A percentile compares a stretch with the other conserved stretches of the same genome.
These are phyloP conservation scores for Psylliodes chrysocephalus DNA, from an alignment of 2,888 invertebrate genomes.

Conservation along the genomic window DNA sequence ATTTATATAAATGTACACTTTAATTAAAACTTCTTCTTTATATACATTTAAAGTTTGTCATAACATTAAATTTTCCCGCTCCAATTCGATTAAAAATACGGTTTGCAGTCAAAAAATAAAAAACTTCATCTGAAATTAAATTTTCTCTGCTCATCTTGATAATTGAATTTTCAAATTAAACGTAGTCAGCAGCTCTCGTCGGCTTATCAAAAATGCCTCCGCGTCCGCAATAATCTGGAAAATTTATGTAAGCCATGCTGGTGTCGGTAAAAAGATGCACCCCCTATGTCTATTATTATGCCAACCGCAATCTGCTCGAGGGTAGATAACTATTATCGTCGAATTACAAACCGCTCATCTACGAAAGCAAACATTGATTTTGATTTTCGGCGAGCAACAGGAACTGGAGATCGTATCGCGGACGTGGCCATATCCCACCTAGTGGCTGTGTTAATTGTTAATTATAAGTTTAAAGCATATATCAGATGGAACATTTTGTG, in stretches of 20 bases:
- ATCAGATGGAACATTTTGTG: too few species aligned
- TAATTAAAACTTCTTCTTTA: too few species aligned
- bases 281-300: slow-evolving; percentile 53
- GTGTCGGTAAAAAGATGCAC: slow-evolving; percentile 54
- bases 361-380: slow-evolving; percentile 55
- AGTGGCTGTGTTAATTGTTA: not conserved
- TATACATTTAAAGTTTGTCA: too few species aligned
- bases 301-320: slow-evolving; percentile 58
- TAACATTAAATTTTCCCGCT: too few species aligned
- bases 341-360: slow-evolving; percentile 58
- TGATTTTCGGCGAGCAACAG: slow-evolving; percentile 33
- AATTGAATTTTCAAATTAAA: slow-evolving; percentile 40
- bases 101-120: too few species aligned
- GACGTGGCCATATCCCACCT: too few species aligned
- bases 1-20: too few species aligned
- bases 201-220: slow-evolving; percentile 35
- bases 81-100: too few species aligned
- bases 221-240: slow-evolving; percentile 50
- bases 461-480: too few species aligned
- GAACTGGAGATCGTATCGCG: slow-evolving; percentile 30
- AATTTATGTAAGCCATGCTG: slow-evolving; percentile 51
- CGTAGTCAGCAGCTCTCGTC: slow-evolving; percentile 19
- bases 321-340: slow-evolving; percentile 61
- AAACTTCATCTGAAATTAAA: too few species aligned
- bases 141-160: slow-evolving; percentile 31